These are phyloP conservation scores for Alosa alosa DNA, from an alignment of 2,113 vertebrate genomes.

Conservation along the genomic window DNA sequence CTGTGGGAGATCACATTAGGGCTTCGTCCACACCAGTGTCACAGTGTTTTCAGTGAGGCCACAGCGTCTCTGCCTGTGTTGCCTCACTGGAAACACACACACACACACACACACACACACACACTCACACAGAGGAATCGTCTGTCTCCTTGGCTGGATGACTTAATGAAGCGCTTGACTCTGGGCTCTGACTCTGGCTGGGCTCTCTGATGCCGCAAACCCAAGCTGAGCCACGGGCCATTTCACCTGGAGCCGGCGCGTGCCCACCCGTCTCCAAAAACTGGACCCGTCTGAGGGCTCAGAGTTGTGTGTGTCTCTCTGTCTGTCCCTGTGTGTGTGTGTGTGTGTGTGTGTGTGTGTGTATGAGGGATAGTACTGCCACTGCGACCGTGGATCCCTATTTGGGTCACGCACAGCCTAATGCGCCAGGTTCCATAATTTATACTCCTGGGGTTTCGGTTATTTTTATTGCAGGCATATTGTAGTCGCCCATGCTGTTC, in stretches of 20 bases:
- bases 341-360: not conserved
- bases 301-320: not conserved
- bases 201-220: not conserved
- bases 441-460: conserved; percentile 38
- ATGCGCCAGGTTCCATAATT: conserved; percentile 12
- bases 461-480: conserved; percentile 29
- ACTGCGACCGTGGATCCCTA: conserved; percentile 21
- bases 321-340: not conserved
- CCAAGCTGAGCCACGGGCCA: not conserved
- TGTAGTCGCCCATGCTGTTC: conserved; percentile 15
- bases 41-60: no score
- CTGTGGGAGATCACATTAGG: not conserved
- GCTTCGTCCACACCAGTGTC: not conserved
- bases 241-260: not conserved
- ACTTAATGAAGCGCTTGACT: not conserved
- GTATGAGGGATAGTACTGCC: conserved; percentile 32
- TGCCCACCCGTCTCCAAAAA: not conserved
- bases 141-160: not conserved
- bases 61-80: not conserved
- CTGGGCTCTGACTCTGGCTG: not conserved
- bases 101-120: not conserved
- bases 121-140: not conserved
- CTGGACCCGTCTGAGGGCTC: not conserved
- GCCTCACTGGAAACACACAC: not conserved
- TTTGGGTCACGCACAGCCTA: conserved; percentile 44